A percentile compares a stretch with the other conserved stretches of the same genome.
phyloP scores from a whole-genome alignment of 2,113 vertebrate species.

The Charadrius vociferus region DNA sequence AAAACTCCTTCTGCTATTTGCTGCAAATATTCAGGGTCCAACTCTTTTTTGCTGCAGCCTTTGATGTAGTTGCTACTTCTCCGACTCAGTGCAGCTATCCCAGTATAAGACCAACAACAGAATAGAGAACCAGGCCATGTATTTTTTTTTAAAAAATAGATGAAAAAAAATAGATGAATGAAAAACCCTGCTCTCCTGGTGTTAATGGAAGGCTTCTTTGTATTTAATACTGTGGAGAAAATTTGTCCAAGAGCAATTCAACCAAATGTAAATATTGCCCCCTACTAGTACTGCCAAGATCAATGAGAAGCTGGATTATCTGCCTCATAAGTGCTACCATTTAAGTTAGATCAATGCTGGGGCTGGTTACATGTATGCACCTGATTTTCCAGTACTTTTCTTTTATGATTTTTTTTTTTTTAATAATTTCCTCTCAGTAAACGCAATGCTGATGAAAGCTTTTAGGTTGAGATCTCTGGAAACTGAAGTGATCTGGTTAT shows the following conservation, averaged over 20 bases:
- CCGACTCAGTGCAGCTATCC: background rate
- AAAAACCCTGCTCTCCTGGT: conserved; percentile 24
- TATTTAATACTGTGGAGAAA: conserved; percentile 44
- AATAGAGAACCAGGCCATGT: background rate
- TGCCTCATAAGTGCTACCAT: background rate
- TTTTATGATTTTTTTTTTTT: background rate
- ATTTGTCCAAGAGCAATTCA: conserved; percentile 41
- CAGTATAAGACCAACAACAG: background rate
- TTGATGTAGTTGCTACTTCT: background rate
- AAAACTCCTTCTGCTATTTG: background rate
- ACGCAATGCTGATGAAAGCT: background rate
- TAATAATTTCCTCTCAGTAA: background rate
- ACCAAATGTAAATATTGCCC: conserved; percentile 41
- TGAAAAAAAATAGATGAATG: conserved; percentile 20
- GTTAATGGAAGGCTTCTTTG: conserved; percentile 50
- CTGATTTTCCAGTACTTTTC: background rate
- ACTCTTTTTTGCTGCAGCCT: background rate
- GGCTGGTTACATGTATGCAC: background rate
- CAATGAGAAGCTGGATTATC: conserved; percentile 18
- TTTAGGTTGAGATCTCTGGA: background rate
- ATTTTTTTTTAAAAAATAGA: background rate
- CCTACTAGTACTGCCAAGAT: conserved; percentile 32
- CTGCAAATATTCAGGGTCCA: background rate
- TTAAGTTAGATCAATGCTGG: background rate
- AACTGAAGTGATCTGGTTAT: background rate